Conservation (phyloP, 2,797 vertebrate genomes). For the Tiaroga cobitis region DNA sequence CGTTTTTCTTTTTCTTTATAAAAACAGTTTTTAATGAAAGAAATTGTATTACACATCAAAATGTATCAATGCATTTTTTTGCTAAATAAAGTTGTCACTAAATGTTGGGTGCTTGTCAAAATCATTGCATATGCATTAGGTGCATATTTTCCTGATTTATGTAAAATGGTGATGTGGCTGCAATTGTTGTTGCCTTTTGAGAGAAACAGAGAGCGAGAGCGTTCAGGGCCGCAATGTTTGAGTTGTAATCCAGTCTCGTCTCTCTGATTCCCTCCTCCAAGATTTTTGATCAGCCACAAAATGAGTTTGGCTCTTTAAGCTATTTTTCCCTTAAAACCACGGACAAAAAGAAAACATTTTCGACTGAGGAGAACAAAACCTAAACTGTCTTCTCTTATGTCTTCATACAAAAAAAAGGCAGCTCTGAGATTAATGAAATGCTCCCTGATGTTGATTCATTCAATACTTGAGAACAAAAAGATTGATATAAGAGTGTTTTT, state of each 20-base stretch:
- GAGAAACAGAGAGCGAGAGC: slow-evolving; percentile 33
- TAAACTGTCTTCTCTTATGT: slow-evolving; percentile 51
- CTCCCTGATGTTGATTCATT: slow-evolving; percentile 52
- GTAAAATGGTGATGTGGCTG: slow-evolving; percentile 46
- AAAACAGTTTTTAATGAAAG: slow-evolving; percentile 60
- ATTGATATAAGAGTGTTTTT: slow-evolving; percentile 26
- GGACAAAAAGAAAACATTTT: slow-evolving; percentile 72
- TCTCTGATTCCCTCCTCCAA: slow-evolving; percentile 42
- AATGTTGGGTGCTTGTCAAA: slow-evolving; percentile 49
- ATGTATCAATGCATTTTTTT: slow-evolving; percentile 61
- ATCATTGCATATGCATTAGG: slow-evolving; percentile 27
- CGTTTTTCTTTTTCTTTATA: slow-evolving; percentile 41
- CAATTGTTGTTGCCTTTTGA: slow-evolving; percentile 35
- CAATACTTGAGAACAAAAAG: slow-evolving; percentile 37
- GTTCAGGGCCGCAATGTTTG: slow-evolving; percentile 59
- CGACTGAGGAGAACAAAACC: slow-evolving; percentile 66
- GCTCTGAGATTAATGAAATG: slow-evolving; percentile 57
- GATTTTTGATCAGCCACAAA: slow-evolving; percentile 63
- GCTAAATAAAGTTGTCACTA: slow-evolving; percentile 70
- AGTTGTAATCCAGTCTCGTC: slow-evolving; percentile 59
- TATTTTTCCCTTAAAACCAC: slow-evolving; percentile 67
- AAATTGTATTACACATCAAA: slow-evolving; percentile 69
- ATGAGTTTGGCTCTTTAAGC: slow-evolving; percentile 59
- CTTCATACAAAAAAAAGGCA: slow-evolving; percentile 55
- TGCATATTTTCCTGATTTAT: slow-evolving; percentile 29